phyloP scores from a whole-genome alignment of 2,113 vertebrate species.

The Hemibagrus wyckioides region DNA sequence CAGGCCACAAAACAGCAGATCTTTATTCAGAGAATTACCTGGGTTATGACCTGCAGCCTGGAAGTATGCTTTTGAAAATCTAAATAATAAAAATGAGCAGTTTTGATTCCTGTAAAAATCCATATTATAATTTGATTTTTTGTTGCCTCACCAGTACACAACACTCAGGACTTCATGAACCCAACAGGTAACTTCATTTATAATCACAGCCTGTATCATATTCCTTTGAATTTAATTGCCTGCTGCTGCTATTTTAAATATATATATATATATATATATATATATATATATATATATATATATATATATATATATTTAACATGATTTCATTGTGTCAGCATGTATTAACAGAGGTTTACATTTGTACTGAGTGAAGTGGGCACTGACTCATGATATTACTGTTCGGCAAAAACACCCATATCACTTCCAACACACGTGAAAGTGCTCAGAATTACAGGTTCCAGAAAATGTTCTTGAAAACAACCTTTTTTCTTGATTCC shows the following conservation, averaged over 20 bases:
- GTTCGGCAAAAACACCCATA: not conserved
- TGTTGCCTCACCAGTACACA: not conserved
- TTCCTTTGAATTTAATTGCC: not conserved
- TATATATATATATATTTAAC: too few species aligned
- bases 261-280: too few species aligned
- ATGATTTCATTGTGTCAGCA: not conserved
- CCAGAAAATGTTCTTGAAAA: not conserved
- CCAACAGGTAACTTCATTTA: not conserved
- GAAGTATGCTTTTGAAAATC: conserved; percentile 30
- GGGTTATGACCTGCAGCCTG: conserved; percentile 3
- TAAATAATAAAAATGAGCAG: not conserved
- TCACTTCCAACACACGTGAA: not conserved
- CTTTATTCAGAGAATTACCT: not conserved
- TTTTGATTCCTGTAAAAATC: not conserved
- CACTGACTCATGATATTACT: not conserved
- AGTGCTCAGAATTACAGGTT: not conserved
- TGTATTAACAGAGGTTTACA: not conserved
- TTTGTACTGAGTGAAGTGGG: not conserved
- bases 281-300: too few species aligned
- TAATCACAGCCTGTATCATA: not conserved
- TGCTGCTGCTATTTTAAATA: not conserved
- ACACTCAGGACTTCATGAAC: not conserved
- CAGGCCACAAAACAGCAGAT: conserved; percentile 11
- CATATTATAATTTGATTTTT: not conserved
- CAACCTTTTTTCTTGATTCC: not conserved